Base-by-base conservation (phyloP, 2,113 vertebrate genomes). In the Acanthochromis polyacanthus region DNA sequence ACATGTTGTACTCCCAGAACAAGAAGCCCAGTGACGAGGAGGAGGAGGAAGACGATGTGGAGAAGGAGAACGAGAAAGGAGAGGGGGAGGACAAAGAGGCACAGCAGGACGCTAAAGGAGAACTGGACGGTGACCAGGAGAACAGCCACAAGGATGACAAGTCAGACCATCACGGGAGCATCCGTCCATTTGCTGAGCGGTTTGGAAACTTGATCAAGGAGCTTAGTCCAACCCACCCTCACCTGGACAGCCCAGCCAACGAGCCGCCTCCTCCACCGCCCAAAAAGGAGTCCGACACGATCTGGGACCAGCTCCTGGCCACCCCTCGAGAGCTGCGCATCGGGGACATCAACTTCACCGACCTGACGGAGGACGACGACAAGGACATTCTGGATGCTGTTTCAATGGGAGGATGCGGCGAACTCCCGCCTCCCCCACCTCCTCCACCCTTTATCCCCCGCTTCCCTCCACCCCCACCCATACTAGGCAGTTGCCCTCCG, bases 241-340 rank as follows among this genome's bases (percentile, higher is more conserved):
- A 73, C n/a, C 64, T 17, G 28, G 91, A 90, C 0, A 15, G 10
- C 36, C 66, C 95, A 0, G 75, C 61, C 73, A 93, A 91, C 28
- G 96, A 95, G 69, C 57, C 79, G 1, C 82, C 83, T 3, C 78
- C 82, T 0, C 79, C 89, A 0, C 88, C 78, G 1, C 90, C 92
- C 45, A 95, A 94, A 70, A 95, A 96, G 19, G 98, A 99, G 82
- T 98, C 96, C 0, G 98, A 99, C 85, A 96, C 96, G 3, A 98
- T 99, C 89, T 99, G 98, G 98, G 98, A 99, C 93, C 97, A 99
- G 93, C 96, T 99, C 71, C 95, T 99, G 95, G 96, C 96, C 83
- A 97, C 95, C 87, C 97, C 98, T 0, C 94, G 96, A 71, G 96
- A 98, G 92, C 96, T 99, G 69, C 96, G 96, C 92, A 99, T 99